A percentile compares a stretch with the other conserved stretches of the same genome.
Evolutionary conservation across 2,113 vertebrate genomes (phyloP).

Genomic region (Baryphthengus martii): DNA sequence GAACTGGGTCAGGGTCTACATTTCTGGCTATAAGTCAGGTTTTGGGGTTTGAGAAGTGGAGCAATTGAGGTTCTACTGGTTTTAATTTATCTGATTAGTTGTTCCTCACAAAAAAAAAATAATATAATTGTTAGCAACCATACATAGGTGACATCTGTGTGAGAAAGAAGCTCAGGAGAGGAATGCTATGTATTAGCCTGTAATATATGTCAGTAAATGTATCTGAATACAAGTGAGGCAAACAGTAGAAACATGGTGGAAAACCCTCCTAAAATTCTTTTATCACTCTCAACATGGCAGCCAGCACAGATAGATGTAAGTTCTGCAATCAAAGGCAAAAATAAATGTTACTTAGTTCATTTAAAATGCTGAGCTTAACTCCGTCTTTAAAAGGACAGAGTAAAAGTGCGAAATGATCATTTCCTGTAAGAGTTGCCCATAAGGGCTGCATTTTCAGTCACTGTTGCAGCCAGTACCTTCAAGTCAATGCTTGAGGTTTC

Average conservation of each 20-base stretch:
- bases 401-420: conserved; percentile 72
- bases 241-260: background rate
- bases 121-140: background rate
- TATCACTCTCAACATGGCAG: background rate
- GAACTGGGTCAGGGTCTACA: background rate
- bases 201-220: background rate
- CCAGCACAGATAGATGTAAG: background rate
- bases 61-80: background rate
- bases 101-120: background rate
- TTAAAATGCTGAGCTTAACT: conserved; percentile 15
- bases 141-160: background rate
- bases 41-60: background rate
- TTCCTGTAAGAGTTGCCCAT: conserved; percentile 75
- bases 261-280: background rate
- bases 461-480: conserved; percentile 41
- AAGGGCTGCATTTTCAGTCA: conserved; percentile 54
- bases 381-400: conserved; percentile 60
- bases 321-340: background rate
- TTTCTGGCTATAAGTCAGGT: background rate
- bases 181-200: background rate
- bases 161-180: background rate
- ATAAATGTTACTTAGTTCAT: background rate
- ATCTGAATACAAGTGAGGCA: background rate
- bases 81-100: background rate
- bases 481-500: conserved; percentile 69